These are phyloP conservation scores for Tupiocoris notatus DNA, from an alignment of 2,888 invertebrate species.

Conservation along the genomic window DNA sequence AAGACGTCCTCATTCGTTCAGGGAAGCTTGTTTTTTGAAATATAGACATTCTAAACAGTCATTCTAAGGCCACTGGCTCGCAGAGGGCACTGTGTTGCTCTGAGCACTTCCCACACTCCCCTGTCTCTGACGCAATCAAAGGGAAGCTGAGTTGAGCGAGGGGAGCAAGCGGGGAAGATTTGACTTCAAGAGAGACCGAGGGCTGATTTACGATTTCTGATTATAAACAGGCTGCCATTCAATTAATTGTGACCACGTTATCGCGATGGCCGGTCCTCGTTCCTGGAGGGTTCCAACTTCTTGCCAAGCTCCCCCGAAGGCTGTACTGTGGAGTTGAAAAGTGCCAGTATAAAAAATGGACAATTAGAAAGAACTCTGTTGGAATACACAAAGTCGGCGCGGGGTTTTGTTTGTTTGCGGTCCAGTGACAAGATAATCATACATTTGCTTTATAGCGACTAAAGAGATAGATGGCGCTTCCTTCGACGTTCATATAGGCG, in stretches of 20 bases:
- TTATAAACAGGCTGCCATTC: slow-evolving; percentile 41
- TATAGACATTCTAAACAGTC: slow-evolving; percentile 19
- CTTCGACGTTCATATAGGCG: slow-evolving; percentile 20
- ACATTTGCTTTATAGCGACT: slow-evolving; percentile 34
- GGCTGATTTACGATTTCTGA: slow-evolving; percentile 37
- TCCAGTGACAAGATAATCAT: slow-evolving; percentile 38
- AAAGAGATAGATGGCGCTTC: slow-evolving; percentile 28
- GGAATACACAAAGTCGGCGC: background rate
- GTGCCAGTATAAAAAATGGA: background rate
- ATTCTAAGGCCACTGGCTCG: background rate
- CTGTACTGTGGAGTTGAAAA: background rate
- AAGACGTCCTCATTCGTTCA: background rate
- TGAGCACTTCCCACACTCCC: background rate
- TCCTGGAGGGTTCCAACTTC: background rate
- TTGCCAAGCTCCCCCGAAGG: background rate
- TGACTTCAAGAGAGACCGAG: background rate
- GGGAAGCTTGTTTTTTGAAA: slow-evolving; percentile 17
- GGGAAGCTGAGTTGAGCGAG: background rate
- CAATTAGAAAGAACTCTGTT: slow-evolving; percentile 36
- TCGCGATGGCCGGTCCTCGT: slow-evolving; percentile 23
- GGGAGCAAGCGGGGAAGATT: background rate
- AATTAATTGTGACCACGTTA: slow-evolving; percentile 36
- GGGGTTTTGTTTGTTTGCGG: slow-evolving; percentile 32
- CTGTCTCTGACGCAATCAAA: background rate
- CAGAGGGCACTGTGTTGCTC: background rate